Evolutionary conservation across 2,888 invertebrate genomes (phyloP), one percentile per base, ranked within the genome.

Genomic region (Nomada lathburiana): DNA sequence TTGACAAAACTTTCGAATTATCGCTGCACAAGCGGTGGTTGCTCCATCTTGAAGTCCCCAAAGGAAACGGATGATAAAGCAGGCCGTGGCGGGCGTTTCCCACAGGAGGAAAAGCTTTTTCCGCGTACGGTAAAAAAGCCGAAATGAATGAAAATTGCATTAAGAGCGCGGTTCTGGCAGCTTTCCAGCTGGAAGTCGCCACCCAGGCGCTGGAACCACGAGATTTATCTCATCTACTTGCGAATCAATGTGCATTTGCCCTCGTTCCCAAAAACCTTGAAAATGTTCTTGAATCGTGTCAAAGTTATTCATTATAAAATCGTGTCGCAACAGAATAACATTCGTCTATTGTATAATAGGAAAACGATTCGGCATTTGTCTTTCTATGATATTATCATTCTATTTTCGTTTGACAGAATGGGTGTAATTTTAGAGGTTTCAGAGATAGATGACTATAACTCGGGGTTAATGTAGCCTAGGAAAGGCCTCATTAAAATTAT

Each of bases 21-120:
- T 82, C 76, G 57, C 11, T 18, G 53, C 23, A 44, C 18, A 20
- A 59, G 82, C 60, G 80, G 78, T 67, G 73, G 80, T 89, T 73
- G 83, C 82, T 85, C 89, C 89, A 89, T 89, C 89, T 89, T 80
- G 88, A 75, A 68, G 81, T 59, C 23, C 62, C 67, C 59, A 62
- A 47, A 74, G 85, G 85, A 78, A 78, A 53, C 71, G 44, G 80
- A 86, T 88, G 88, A 82, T 89, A 89, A 89, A 83, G 85, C 79
- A 89, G 89, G 64, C 72, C 77, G 74, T 59, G 65, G 63, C 69
- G 64, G 72, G 55, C 53, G 36, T 70, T 69, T 67, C 67, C 75
- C 64, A 42, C 65, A 63, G 59, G 65, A 57, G 59, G 57, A 64
- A 50, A 77, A 79, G 57, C 73, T 77, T 82, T 80, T 64, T 70